Evolutionary conservation across 2,888 invertebrate species (phyloP).

Genomic region (Tinea pellionella): DNA sequence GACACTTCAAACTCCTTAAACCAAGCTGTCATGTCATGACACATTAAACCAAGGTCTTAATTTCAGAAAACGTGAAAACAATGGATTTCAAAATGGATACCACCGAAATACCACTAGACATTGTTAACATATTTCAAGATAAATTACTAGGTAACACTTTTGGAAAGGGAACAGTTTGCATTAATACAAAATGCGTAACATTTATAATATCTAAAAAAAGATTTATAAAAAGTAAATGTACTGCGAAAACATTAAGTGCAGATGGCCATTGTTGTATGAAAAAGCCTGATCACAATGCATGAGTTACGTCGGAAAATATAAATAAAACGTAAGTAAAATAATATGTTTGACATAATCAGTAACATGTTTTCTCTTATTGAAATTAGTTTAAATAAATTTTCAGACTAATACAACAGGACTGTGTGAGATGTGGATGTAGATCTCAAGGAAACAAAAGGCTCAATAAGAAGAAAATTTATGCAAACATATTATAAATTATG

Average conservation of each 20-base stretch:
- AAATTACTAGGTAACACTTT: conserved; percentile 37
- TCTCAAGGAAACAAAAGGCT: too few species aligned
- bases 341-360: too few species aligned
- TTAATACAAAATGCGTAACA: conserved; percentile 46
- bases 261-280: conserved; percentile 39
- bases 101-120: background rate
- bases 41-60: conserved; percentile 18
- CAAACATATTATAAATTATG: too few species aligned
- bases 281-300: conserved; percentile 26
- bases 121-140: background rate
- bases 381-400: too few species aligned
- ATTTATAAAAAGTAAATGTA: conserved; percentile 45
- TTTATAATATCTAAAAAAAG: conserved; percentile 43
- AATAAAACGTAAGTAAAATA: background rate
- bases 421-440: too few species aligned
- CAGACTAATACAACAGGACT: too few species aligned
- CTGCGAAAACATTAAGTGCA: conserved; percentile 35
- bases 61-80: conserved; percentile 23
- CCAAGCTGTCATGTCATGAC: too few species aligned
- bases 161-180: conserved; percentile 54
- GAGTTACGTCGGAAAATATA: background rate
- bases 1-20: too few species aligned
- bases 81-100: conserved; percentile 56
- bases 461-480: too few species aligned
- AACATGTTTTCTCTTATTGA: too few species aligned